Base-by-base conservation (phyloP, 2,888 invertebrate species). In the Pogonocherus hispidulus region DNA sequence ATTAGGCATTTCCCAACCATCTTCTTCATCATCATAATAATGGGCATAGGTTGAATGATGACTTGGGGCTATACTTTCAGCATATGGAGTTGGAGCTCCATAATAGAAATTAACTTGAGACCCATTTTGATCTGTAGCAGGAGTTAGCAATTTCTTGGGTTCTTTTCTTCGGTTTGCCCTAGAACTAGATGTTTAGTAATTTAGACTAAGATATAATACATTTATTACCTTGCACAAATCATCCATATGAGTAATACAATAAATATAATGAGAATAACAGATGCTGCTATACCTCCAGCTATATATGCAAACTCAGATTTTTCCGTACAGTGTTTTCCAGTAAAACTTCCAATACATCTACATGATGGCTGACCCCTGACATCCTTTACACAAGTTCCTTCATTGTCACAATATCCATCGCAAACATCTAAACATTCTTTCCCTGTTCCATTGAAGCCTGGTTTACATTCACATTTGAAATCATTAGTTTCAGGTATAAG, bases 1-100 rank as follows among this genome's bases (percentile, higher is more conserved):
- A 86, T 97, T 97, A 0, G 97, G 97, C 97, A 97, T 97, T 84
- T 97, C 97, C 97, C 97, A 97, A 52, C 96, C 97, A 80, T 97
- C 97, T 85, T 97, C 97, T 83, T 97, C 97, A 78, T 97, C 96
- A 82, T 97, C 96, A 79, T 97, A 97, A 84, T 97, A 97, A 84
- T 97, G 97, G 2, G 97, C 97, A 85, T 97, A 97, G 0, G 97
- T 97, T 54, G 96, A 96, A 83, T 97, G 97, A 85, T 97, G 97
- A 4, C 96, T 96, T 0, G 97, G 97, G 0, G 97, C 97, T 78
- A 97, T 97, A 63, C 95, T 96, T 84, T 97, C 97, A 55, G 97
- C 97, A 86, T 97, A 97, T 0, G 97, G 97, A 3, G 96, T 96
- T 63, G 95, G 95, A 0, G 96, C 96, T 72, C 97, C 97, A 83